Base-by-base conservation (phyloP, 2,797 vertebrate genomes). In the Enteromius viviparus region DNA sequence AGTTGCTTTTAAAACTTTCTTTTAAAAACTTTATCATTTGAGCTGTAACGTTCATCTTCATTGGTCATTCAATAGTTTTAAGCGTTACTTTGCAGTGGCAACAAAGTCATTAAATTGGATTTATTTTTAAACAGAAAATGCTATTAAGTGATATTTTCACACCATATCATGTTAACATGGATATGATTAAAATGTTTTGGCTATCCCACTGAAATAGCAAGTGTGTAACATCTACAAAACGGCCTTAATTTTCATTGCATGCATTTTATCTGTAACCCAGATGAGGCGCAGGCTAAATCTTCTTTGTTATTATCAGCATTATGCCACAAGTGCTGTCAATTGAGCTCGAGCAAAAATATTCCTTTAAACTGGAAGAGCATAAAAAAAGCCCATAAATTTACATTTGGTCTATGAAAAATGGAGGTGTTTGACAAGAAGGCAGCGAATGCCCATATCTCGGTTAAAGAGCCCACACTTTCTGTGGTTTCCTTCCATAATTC, bases 401-500 rank as follows among this genome's bases (percentile, higher is more conserved):
- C 84, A 58, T 55, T 19, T 34, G 8, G 40, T 49, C 14, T 42
- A 29, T 82, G 70, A 85, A 58, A 80, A 87, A 88, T 82, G 4
- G n/a, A 60, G 21, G 12, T 70, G 40, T 84, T 80, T 84, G 83
- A 80, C 77, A 84, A 80, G 78, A 47, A 65, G 14, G 78, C n/a
- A 29, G n/a, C 32, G 42, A 42, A 51, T 32, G 68, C 82, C 87
- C 76, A n/a, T 77, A 84, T 87, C 71, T 53, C 32, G 29, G 21
- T 51, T 82, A 77, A 87, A 77, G 49, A 82, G 84, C 85, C 75
- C 76, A 80, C 87, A 84, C 80, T 62, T 42, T 70, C 79, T 83
- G 84, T 66, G 84, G 74, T 76, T 87, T 69, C 49, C 47, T 34
- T 69, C 69, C 55, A 89, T 87, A 84, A 87, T 85, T 88, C 58